Evolutionary conservation across 2,888 invertebrate genomes (phyloP).

Genomic region (Pycnomerus fuliginosus): DNA sequence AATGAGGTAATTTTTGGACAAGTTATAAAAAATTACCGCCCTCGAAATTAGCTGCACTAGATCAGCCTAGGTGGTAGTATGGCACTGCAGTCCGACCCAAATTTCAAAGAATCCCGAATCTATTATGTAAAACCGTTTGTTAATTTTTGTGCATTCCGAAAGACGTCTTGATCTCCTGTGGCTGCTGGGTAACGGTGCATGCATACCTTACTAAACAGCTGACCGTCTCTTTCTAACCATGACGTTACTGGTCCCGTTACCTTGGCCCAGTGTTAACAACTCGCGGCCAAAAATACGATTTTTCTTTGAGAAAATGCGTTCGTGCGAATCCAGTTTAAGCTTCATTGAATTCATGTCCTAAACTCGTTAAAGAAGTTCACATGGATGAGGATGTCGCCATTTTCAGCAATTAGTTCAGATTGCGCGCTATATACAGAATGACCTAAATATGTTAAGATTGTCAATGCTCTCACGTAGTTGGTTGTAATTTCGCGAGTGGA

Average conservation of each 20-base stretch:
- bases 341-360: no score
- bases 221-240: constrained; percentile 40
- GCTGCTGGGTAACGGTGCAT: constrained; percentile 43
- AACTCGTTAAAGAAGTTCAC: no score
- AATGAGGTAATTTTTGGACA: no score
- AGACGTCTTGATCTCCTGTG: constrained; percentile 7
- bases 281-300: constrained; percentile 19
- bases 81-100: constrained; percentile 18
- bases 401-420: no score
- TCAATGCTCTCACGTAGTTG: constrained; percentile 9
- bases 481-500: constrained; percentile 14
- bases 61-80: no score
- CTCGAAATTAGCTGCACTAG: no score
- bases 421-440: no score
- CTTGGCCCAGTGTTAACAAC: constrained; percentile 44
- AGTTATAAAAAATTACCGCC: no score
- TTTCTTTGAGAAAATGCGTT: neutral
- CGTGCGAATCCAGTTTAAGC: no score
- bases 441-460: no score
- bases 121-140: constrained; percentile 13
- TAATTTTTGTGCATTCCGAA: constrained; percentile 16
- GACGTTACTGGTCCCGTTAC: constrained; percentile 45
- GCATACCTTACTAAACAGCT: constrained; percentile 46
- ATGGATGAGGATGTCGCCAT: no score
- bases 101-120: constrained; percentile 4